Conservation (phyloP, 1,140 invertebrate species). For the Drosophila sproati region DNA sequence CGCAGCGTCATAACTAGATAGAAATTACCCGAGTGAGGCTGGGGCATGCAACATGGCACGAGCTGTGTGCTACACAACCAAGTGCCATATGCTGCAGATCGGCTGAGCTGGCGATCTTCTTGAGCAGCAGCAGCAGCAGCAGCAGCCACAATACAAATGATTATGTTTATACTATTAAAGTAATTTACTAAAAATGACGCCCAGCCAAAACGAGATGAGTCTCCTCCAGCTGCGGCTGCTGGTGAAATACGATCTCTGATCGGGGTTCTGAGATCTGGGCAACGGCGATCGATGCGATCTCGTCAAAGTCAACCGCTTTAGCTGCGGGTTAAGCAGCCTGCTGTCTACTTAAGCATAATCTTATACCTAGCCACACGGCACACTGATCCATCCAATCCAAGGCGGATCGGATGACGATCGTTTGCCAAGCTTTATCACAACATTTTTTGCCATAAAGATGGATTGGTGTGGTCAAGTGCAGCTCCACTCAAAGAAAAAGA, state of each 20-base stretch:
- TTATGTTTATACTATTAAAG: conserved; percentile 84
- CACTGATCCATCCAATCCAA: conserved; percentile 36
- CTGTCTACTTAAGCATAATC: conserved; percentile 82
- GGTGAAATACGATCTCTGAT: conserved; percentile 34
- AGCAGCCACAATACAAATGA: conserved; percentile 78
- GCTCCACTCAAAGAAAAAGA: not conserved
- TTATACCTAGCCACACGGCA: conserved; percentile 44
- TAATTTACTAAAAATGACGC: conserved; percentile 80
- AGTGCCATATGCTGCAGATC: conserved; percentile 47
- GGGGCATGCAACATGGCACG: conserved; percentile 49
- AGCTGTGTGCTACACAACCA: conserved; percentile 21
- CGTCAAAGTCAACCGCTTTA: conserved; percentile 80
- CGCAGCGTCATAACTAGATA: conserved; percentile 62
- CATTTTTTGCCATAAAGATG: conserved; percentile 65
- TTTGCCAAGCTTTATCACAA: conserved; percentile 67
- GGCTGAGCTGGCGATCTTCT: conserved; percentile 15
- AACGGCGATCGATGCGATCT: conserved; percentile 24
- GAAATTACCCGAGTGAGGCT: conserved; percentile 49
- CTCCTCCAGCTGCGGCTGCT: conserved; percentile 15
- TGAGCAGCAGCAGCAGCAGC: conserved; percentile 40
- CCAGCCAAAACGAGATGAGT: conserved; percentile 70
- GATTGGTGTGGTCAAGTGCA: conserved; percentile 77
- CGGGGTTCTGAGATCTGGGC: conserved; percentile 6
- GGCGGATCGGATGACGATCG: conserved; percentile 26
- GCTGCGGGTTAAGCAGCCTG: conserved; percentile 78